These are phyloP conservation scores for Cebuella pygmaea DNA, from an alignment of 2,797 vertebrate species.

Conservation along the genomic window DNA sequence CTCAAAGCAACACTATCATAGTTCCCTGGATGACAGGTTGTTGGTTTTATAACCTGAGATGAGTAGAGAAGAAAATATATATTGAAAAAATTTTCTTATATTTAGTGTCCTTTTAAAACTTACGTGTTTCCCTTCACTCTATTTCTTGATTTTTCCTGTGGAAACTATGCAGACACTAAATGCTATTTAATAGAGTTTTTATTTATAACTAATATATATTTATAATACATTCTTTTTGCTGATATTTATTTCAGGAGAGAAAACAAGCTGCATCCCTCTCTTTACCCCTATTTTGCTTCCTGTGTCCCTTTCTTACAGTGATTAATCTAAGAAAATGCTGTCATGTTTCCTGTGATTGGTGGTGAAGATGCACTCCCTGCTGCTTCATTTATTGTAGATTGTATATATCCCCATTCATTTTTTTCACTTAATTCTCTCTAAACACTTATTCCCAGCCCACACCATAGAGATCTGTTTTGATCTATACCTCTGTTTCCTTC, in stretches of 20 bases:
- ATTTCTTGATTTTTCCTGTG: not conserved
- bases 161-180: not conserved
- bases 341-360: not conserved
- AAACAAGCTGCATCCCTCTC: not conserved
- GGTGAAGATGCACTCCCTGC: not conserved
- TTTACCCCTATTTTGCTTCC: not conserved
- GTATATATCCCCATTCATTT: not conserved
- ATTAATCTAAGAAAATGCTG: not conserved
- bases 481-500: not conserved
- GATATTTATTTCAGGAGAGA: not conserved
- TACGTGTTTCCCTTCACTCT: not conserved
- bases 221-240: not conserved
- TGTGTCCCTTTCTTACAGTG: rapidly evolving
- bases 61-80: conserved; percentile 22
- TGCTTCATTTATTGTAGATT: not conserved
- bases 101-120: conserved; percentile 1
- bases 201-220: not conserved
- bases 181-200: not conserved
- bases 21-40: not conserved
- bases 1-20: not conserved
- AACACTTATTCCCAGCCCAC: not conserved
- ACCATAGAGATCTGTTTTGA: not conserved
- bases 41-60: conserved; percentile 16
- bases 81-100: not conserved
- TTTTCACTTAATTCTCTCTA: not conserved